phyloP scores from a whole-genome alignment of 2,113 vertebrate genomes.

The Epinephelus fuscoguttatus region DNA sequence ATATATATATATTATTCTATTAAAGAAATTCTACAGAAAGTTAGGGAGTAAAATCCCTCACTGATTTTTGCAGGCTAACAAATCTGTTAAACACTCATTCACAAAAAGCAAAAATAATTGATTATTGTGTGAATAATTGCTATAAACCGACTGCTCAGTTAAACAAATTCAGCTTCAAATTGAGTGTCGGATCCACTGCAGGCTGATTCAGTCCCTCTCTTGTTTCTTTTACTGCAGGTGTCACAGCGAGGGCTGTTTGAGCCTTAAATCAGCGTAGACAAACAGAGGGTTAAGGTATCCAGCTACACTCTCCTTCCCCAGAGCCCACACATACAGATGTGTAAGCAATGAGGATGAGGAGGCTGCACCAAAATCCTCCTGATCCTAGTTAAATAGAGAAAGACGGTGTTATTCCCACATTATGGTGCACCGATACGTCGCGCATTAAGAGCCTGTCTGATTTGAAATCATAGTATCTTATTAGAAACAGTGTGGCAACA shows the following conservation, averaged over 20 bases:
- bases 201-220: slow-evolving; percentile 9
- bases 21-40: background rate
- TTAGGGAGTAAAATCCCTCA: background rate
- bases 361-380: slow-evolving; percentile 73
- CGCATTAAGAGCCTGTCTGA: slow-evolving; percentile 71
- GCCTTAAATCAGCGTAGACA: slow-evolving; percentile 71
- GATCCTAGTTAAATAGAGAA: slow-evolving; percentile 81
- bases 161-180: slow-evolving; percentile 35
- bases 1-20: background rate
- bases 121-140: slow-evolving; percentile 35
- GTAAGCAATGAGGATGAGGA: slow-evolving; percentile 42
- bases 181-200: slow-evolving; percentile 19
- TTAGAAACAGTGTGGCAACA: slow-evolving; percentile 61
- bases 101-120: slow-evolving; percentile 24
- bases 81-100: slow-evolving; percentile 2
- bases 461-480: slow-evolving; percentile 70
- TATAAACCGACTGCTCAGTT: slow-evolving; percentile 19
- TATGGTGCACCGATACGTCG: slow-evolving; percentile 63
- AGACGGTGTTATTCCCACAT: slow-evolving; percentile 71
- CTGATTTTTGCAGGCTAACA: background rate
- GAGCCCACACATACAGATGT: slow-evolving; percentile 64
- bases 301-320: slow-evolving; percentile 53
- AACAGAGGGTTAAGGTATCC: slow-evolving; percentile 68
- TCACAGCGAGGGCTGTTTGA: slow-evolving; percentile 56
- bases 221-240: slow-evolving; percentile 57